Evolutionary conservation across 2,113 vertebrate genomes (phyloP), one percentile per base, ranked within the genome.

Genomic region (Cebidichthys violaceus): DNA sequence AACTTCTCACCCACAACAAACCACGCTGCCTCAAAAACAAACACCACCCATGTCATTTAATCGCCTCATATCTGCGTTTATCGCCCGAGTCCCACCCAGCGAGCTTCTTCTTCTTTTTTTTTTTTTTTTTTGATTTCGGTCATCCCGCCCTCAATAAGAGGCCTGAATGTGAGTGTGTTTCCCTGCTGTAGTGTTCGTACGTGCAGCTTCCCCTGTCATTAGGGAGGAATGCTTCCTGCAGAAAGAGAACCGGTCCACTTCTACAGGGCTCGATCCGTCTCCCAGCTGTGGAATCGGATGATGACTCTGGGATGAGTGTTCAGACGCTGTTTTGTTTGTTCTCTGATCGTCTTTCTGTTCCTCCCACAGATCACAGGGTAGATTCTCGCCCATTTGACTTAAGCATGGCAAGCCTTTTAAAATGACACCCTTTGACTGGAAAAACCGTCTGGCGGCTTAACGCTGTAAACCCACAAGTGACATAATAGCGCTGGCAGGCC

Each of bases 221-320:
- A 91, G 50, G 82, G 66, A 90, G 81, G 93, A 92, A 93, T 93
- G 93, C 68, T 78, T 93, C 84, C 86, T 85, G 73, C 41, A 65
- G 66, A 59, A 78, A 68, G 45, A 68, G 45, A 9, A 61, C 35
- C 27, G 4, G 41, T 77, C 37, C 50, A 45, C 78, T 79, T 78
- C 71, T 39, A 39, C 9, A 39, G 37, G 37, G 37, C 37, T 39
- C 37, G 9, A 61, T 41, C 70, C 74, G n/a, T 67, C 82, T 84
- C 75, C 72, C 77, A 83, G 66, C 60, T 52, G 31, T 37, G 74
- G 73, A 84, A 83, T 81, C 70, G 59, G 79, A 83, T 24, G 60
- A 70, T 54, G 70, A 73, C 43, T 13, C 45, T 0, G 1, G 24
- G 43, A 47, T 80, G 67, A 74, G 43, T 41, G 52, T 61, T 75